Base-by-base conservation (phyloP, 2,797 vertebrate genomes). In the Apogon hyalosoma region DNA sequence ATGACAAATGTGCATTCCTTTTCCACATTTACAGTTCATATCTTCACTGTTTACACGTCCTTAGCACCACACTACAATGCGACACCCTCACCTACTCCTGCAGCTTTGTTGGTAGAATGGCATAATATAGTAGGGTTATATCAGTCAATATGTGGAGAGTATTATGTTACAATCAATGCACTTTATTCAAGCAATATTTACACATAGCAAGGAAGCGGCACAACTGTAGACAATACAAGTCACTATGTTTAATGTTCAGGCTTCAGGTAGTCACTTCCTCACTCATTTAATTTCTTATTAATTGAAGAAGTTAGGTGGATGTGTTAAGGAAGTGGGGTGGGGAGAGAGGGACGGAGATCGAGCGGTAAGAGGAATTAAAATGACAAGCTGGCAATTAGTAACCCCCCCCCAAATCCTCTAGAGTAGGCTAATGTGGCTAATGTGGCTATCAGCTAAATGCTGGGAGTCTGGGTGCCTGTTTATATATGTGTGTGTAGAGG, bases 321-420 rank as follows among this genome's bases (percentile, higher is more conserved):
- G 33, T 36, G 9, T 10, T 36, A 10, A 36, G 33, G 33, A 36
- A 36, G 33, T 8, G 9, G 9, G 33, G 21, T 78, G 0, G 68
- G 31, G 41, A 42, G 41, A 15, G 33, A 51, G 38, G 28, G 21
- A 40, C n/a, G 19, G 24, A 6, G 42, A 42, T 18, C 19, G 64
- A 40, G 31, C 21, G 52, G 69, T 61, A 45, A 86, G 91, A 90
- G 95, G 96, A 97, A 97, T 99, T 97, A 97, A 97, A 96, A 96
- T 96, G 94, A 96, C 95, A 96, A 96, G 95, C 94, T 94, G 91
- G 94, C 95, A 97, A 97, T 98, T 98, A 97, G 94, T 94, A 95
- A 82, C 87, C 91, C 93, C 19, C 19, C 19, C 92, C 90, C 90
- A 96, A 96, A 96, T 96, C 95, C 96, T 96, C 92, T 82, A 90